Evolutionary conservation across 1,140 invertebrate genomes (phyloP).

Genomic region (Pseudomyrmex flavicornis): DNA sequence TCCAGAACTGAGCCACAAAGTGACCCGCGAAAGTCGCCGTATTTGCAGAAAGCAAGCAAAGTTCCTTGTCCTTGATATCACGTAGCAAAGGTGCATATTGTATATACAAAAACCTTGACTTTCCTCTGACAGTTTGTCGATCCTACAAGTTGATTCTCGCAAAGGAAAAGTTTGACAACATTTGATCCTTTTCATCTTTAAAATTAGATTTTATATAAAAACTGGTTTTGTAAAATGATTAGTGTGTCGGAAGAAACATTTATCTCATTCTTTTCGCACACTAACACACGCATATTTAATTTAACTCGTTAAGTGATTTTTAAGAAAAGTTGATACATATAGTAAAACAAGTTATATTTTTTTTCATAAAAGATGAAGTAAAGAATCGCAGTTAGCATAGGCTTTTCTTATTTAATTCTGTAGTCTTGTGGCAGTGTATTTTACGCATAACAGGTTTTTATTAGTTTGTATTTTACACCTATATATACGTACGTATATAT

Average conservation of each 20-base stretch:
- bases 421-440: constrained; percentile 70
- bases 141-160: not conserved
- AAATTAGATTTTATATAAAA: not conserved
- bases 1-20: constrained; percentile 49
- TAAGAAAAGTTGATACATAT: not conserved
- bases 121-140: constrained; percentile 9
- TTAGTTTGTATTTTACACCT: constrained; percentile 71
- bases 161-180: constrained; percentile 20
- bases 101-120: constrained; percentile 71
- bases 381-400: constrained; percentile 10
- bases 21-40: constrained; percentile 39
- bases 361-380: constrained; percentile 13
- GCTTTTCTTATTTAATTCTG: constrained; percentile 21
- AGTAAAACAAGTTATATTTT: not conserved
- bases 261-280: not conserved
- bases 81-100: constrained; percentile 37
- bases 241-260: not conserved
- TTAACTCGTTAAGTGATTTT: constrained; percentile 1
- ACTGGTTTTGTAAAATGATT: too few species aligned
- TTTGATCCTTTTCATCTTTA: constrained; percentile 12
- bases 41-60: constrained; percentile 57
- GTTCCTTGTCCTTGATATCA: constrained; percentile 34
- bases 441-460: constrained; percentile 67
- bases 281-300: not conserved
- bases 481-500: constrained; percentile 68